These are phyloP conservation scores for Hesperia comma DNA, from an alignment of 2,888 invertebrate genomes.

Conservation along the genomic window DNA sequence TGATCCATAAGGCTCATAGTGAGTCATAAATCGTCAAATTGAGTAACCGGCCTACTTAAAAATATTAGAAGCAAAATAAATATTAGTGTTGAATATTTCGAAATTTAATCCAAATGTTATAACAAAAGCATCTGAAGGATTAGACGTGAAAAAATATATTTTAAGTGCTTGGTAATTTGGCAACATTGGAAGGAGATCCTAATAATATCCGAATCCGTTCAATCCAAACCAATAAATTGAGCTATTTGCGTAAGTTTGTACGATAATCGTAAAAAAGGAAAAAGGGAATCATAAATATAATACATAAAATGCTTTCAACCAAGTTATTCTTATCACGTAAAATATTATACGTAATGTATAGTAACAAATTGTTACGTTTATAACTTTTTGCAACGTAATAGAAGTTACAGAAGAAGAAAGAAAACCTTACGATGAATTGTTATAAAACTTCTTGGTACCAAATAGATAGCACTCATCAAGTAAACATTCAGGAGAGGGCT, in stretches of 20 bases:
- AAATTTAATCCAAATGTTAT: no score
- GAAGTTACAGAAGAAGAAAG: neutral
- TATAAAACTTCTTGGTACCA: neutral
- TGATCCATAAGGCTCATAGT: neutral
- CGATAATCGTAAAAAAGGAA: neutral
- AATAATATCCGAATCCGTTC: neutral
- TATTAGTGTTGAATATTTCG: no score
- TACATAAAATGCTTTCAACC: neutral
- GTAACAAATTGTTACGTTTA: neutral
- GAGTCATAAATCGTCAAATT: neutral
- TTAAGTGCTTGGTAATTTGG: no score
- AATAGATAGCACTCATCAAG: constrained; percentile 22
- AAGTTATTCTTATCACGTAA: neutral
- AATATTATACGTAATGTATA: neutral
- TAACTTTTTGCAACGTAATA: neutral
- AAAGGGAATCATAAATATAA: neutral
- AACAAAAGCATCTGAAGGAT: no score
- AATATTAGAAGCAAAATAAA: no score
- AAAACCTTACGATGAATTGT: no score
- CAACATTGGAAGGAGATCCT: neutral
- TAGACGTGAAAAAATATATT: no score
- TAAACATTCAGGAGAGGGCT: constrained; percentile 21
- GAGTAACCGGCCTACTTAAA: neutral
- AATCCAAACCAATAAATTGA: neutral
- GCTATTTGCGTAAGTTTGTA: neutral